Evolutionary conservation across 2,113 vertebrate species (phyloP).

Genomic region (Dascyllus trimaculatus): DNA sequence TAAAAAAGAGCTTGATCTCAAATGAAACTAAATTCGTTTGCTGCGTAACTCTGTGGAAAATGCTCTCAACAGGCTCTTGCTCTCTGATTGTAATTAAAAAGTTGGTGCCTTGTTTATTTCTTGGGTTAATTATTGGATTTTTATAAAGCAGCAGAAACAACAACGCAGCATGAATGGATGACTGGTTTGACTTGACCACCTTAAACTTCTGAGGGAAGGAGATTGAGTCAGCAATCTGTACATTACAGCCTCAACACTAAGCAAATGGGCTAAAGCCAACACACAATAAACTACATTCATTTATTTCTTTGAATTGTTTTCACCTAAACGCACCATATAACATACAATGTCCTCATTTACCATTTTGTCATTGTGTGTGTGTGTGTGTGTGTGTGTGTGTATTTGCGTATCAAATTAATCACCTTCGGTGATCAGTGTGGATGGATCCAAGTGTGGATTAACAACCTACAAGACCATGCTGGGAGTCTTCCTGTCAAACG

Average conservation of each 20-base stretch:
- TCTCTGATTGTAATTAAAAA: background rate
- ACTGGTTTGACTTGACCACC: too few species aligned
- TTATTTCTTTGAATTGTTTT: background rate
- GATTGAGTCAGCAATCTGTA: background rate
- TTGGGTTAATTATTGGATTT: background rate
- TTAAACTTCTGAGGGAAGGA: too few species aligned
- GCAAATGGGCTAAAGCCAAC: background rate
- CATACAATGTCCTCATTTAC: background rate
- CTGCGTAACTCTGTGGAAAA: background rate
- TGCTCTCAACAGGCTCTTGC: too few species aligned
- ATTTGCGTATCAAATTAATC: conserved; percentile 18
- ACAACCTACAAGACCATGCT: conserved; percentile 57
- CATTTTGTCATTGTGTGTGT: conserved; percentile 1
- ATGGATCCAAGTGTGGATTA: conserved; percentile 69
- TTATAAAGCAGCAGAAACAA: too few species aligned
- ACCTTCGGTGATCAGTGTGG: conserved; percentile 36
- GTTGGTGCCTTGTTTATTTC: background rate
- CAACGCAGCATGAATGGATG: too few species aligned
- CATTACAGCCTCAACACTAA: background rate
- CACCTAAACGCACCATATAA: background rate
- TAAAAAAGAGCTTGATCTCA: too few species aligned
- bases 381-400: conserved; percentile 12
- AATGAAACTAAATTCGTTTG: background rate
- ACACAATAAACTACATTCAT: background rate
- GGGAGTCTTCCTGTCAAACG: conserved; percentile 71